Evolutionary conservation across 2,797 vertebrate genomes (phyloP), one percentile per base, ranked within the genome.

Genomic region (Siniperca obscura): DNA sequence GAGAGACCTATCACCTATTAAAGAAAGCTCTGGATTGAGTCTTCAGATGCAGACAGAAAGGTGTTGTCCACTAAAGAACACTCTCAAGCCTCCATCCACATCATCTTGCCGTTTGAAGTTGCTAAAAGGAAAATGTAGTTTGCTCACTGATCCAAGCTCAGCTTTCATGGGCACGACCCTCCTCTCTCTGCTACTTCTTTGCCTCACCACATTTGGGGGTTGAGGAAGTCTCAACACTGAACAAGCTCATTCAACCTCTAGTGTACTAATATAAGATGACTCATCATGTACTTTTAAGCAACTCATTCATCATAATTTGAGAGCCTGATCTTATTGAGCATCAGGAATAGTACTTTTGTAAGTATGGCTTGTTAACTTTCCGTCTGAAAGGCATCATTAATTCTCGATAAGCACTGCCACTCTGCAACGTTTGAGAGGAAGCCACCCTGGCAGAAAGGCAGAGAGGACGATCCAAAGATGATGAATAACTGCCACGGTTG

Each of bases 111-210:
- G 59, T 48, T 27, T 68, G 60, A 88, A 80, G 80, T 27, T 25
- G 85, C 85, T 87, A 90, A 92, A 90, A 92, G 90, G 70, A 90
- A 93, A 92, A 81, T 40, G 76, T 71, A 48, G 87, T 90, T 86
- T 86, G 88, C 86, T 88, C 80, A 78, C 76, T 87, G 86, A 91
- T 89, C 83, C 85, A 40, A 86, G 76, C 80, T 70, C 48, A 22
- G 48, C 64, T 74, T 72, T 82, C 65, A 81, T n/a, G 68, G 42
- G 44, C 56, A 34, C 8, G 21, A 27, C 74, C 60, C 70, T 62
- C 25, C 22, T 57, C 42, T 85, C 68, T 38, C 30, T 19, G 76
- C 78, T 64, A 73, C 69, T 34, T 68, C 1, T 80, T 74, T 64
- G 79, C 67, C 30, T 73, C 71, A 4, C 13, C 0, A 3, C 71